These are phyloP conservation scores for Amblyjoppa fuscipennis DNA, from an alignment of 2,888 invertebrate species.

Conservation along the genomic window DNA sequence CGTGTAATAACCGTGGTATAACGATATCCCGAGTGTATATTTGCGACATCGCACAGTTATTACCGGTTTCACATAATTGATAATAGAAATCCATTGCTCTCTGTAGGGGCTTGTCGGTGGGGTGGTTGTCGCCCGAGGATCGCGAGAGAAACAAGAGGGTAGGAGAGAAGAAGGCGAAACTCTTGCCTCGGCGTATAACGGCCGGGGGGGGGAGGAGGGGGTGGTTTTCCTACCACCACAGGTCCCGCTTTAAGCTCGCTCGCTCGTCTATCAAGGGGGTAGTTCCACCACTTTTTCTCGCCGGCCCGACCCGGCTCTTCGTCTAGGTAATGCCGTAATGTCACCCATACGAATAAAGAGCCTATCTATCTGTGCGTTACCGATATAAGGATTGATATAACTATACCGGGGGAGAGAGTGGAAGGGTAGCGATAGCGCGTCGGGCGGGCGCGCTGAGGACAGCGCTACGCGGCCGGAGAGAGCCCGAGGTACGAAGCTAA, in stretches of 20 bases:
- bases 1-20: background rate
- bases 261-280: constrained; percentile 62
- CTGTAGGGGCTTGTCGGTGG: background rate
- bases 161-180: constrained; percentile 35
- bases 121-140: constrained; percentile 14
- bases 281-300: constrained; percentile 75
- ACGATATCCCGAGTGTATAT: constrained; percentile 60
- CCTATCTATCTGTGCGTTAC: constrained; percentile 25
- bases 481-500: constrained; percentile 55
- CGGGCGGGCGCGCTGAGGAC: constrained; percentile 15
- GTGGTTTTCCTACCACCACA: constrained; percentile 34
- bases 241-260: constrained; percentile 51
- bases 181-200: constrained; percentile 12
- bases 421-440: constrained; percentile 17
- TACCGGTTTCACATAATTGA: constrained; percentile 74
- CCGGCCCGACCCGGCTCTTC: constrained; percentile 28
- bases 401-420: constrained; percentile 7
- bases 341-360: constrained; percentile 26
- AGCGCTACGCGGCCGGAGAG: constrained; percentile 22
- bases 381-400: constrained; percentile 25
- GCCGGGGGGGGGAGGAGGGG: constrained; percentile 16
- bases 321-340: constrained; percentile 26
- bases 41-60: constrained; percentile 69
- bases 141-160: constrained; percentile 13
- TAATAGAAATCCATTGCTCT: constrained; percentile 61